phyloP scores from a whole-genome alignment of 1,140 invertebrate species.

The Wasmannia auropunctata region DNA sequence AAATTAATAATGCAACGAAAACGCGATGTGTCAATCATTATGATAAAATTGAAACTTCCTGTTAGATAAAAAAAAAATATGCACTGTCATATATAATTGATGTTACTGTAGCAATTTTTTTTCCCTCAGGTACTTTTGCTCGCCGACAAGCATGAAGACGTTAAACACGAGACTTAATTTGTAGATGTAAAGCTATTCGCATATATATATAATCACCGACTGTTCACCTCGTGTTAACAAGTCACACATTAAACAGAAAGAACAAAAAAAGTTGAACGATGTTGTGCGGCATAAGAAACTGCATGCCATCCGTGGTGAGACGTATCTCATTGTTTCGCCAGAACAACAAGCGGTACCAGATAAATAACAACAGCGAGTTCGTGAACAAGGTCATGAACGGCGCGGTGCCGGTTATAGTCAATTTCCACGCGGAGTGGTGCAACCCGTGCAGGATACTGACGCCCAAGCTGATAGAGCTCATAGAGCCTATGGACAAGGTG shows the following conservation, averaged over 20 bases:
- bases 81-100: background rate
- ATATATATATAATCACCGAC: background rate
- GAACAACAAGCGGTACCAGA: slow-evolving; percentile 85
- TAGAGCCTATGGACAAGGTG: slow-evolving; percentile 91
- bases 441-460: slow-evolving; percentile 98
- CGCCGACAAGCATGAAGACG: background rate
- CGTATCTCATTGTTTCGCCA: slow-evolving; percentile 74
- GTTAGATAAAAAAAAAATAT: too few relatives aligned
- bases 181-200: background rate
- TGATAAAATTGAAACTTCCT: background rate
- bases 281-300: slow-evolving; percentile 76
- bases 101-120: background rate
- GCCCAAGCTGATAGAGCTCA: slow-evolving; percentile 93
- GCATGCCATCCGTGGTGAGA: slow-evolving; percentile 66
- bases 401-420: slow-evolving; percentile 92
- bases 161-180: slow-evolving; percentile 1
- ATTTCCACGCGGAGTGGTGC: slow-evolving; percentile 97
- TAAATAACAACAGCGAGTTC: slow-evolving; percentile 87
- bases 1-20: slow-evolving; percentile 10
- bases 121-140: slow-evolving; percentile 21
- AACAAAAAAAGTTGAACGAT: slow-evolving; percentile 63
- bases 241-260: background rate
- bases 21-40: background rate
- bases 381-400: slow-evolving; percentile 92
- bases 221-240: background rate